A percentile compares a stretch with the other conserved stretches of the same genome.
Evolutionary conservation across 2,888 invertebrate genomes (phyloP).

Genomic region (Seira ritae): DNA sequence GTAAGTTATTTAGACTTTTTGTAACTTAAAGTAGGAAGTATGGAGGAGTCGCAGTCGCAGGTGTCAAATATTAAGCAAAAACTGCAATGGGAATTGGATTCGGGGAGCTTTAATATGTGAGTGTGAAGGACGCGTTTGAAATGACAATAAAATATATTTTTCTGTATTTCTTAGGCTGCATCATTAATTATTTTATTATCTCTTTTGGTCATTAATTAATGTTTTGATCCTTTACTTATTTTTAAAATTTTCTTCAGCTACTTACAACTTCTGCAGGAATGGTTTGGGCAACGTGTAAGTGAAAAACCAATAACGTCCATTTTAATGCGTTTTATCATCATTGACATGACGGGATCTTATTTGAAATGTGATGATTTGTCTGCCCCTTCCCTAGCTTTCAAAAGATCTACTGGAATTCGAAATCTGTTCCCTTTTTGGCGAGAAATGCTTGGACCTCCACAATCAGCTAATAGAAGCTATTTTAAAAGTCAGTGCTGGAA

Average conservation of each 20-base stretch:
- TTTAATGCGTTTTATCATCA: neutral
- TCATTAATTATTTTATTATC: neutral
- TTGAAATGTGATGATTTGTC: neutral
- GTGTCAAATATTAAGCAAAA: conserved; percentile 43
- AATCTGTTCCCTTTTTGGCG: conserved; percentile 37
- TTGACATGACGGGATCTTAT: neutral
- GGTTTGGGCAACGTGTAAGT: conserved; percentile 61
- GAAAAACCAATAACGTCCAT: neutral
- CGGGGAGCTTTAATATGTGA: conserved; percentile 34
- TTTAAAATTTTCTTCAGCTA: conserved; percentile 39
- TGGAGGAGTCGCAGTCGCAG: conserved; percentile 26
- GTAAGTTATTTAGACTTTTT: too few species aligned
- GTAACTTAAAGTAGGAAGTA: conserved; percentile 5
- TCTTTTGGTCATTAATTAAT: neutral
- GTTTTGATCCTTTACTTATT: neutral
- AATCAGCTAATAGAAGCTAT: conserved; percentile 45
- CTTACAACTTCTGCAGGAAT: conserved; percentile 45
- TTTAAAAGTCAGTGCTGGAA: conserved; percentile 17
- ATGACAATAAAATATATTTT: conserved; percentile 14
- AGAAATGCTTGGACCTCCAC: conserved; percentile 43
- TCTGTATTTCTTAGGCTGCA: too few species aligned
- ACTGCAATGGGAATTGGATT: conserved; percentile 35
- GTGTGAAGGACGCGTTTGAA: neutral
- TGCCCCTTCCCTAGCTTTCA: conserved; percentile 34
- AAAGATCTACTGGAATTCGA: conserved; percentile 52